Evolutionary conservation across 2,113 vertebrate species (phyloP), one percentile per base, ranked within the genome.

Genomic region (Myotis brandtii): DNA sequence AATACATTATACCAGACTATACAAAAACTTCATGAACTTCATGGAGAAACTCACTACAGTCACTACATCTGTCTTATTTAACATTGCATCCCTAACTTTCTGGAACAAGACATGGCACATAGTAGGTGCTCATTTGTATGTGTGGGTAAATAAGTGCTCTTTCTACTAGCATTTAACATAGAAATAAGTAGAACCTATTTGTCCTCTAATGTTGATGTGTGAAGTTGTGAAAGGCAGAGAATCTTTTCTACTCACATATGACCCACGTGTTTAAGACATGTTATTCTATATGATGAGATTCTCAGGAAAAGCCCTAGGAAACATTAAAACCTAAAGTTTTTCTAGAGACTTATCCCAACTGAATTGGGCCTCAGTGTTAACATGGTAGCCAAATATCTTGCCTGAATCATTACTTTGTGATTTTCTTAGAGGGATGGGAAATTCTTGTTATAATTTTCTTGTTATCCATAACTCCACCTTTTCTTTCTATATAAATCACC

Each of bases 291-390:
- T 27, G 9, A 89, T 62, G 30, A 89, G 4, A 89, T 77, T 89
- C 52, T 84, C 59, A 86, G 30, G 23, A 52, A 89, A 96, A 95
- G 30, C 6, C 16, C 8, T 80, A 75, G 80, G 90, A 92, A 87
- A 92, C 23, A 86, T 81, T 67, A 81, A 85, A 94, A 67, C 34
- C 56, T 32, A 90, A 80, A 94, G 25, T 27, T 75, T 77, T 95
- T 80, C 46, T 75, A 93, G 56, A 81, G 62, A 11, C 12, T 88
- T 91, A 91, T 56, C 40, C 5, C 37, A 86, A 40, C 5, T 80
- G 32, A 90, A 56, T 3, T 93, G 16, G 46, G 30, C 14, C 2
- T 69, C 21, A 27, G 9, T 64, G 23, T 73, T 67, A 93, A 79
- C 11, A 77, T 20, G 14, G 23, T 52, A 82, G 6, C 21, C 69